Percentiles rank a stretch among this genome's conserved stretches.
phyloP scores from a whole-genome alignment of 2,888 invertebrate species.

The Xestia c-nigrum region DNA sequence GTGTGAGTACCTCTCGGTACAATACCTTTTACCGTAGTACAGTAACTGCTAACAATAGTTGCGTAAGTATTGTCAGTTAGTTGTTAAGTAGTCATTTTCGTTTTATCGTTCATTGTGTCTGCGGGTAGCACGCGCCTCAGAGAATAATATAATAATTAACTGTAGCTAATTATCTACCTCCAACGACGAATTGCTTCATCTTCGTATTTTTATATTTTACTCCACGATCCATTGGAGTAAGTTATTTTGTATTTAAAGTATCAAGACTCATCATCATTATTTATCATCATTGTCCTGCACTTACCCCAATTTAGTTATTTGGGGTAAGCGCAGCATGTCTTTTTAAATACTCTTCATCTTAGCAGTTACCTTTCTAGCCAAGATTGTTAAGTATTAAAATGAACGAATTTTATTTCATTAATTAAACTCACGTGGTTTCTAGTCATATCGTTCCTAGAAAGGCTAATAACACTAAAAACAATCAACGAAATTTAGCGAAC shows the following conservation, averaged over 20 bases:
- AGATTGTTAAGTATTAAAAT: conserved; percentile 3
- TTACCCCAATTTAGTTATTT: too few relatives aligned
- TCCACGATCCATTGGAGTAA: background rate
- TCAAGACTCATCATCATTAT: too few relatives aligned
- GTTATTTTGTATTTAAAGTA: background rate
- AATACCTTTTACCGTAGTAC: conserved; percentile 52
- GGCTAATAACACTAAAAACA: conserved; percentile 35
- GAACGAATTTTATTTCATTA: background rate
- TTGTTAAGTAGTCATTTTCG: conserved; percentile 42
- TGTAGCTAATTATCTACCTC: conserved; percentile 47
- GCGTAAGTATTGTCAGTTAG: conserved; percentile 48
- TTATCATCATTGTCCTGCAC: too few relatives aligned
- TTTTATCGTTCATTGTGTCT: conserved; percentile 63
- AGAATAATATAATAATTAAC: conserved; percentile 63
- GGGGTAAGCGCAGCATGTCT: too few relatives aligned
- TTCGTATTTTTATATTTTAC: background rate
- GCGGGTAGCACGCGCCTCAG: conserved; percentile 56
- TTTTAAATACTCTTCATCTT: too few relatives aligned
- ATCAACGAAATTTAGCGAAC: conserved; percentile 61
- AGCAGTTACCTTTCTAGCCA: background rate
- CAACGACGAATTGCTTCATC: conserved; percentile 36
- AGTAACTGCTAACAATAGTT: conserved; percentile 44
- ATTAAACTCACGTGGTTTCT: background rate
- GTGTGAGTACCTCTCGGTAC: conserved; percentile 53
- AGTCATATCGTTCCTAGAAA: conserved; percentile 25